A percentile compares a stretch with the other conserved stretches of the same genome.
Conservation (phyloP, 2,113 vertebrate species). For the Vulpes lagopus region DNA sequence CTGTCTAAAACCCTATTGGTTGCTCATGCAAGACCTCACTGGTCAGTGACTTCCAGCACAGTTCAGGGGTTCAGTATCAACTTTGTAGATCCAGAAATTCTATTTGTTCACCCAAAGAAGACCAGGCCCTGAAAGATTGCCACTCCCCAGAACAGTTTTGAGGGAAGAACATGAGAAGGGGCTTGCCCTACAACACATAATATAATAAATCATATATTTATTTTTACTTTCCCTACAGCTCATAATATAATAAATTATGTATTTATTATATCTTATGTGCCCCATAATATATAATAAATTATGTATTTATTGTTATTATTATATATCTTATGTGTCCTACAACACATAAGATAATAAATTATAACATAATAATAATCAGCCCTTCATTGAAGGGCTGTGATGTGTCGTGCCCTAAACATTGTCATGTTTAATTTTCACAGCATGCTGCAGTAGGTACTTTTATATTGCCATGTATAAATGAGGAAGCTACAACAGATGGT, state of each 20-base stretch:
- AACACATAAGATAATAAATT: not conserved
- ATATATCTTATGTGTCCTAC: not conserved
- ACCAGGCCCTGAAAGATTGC: not conserved
- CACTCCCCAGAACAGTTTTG: not conserved
- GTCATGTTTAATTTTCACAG: not conserved
- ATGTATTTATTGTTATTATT: no score
- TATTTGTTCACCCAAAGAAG: not conserved
- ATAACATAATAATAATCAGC: not conserved
- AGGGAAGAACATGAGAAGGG: not conserved
- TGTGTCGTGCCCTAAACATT: not conserved
- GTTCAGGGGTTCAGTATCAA: not conserved
- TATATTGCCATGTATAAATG: not conserved
- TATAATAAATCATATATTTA: not conserved
- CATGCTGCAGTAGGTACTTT: not conserved
- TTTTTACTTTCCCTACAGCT: no score
- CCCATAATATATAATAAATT: no score
- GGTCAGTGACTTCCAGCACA: not conserved
- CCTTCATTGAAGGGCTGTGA: not conserved
- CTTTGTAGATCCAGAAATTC: not conserved
- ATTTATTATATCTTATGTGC: no score
- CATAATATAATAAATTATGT: no score
- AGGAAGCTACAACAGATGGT: not conserved
- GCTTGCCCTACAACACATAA: not conserved
- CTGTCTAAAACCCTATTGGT: not conserved
- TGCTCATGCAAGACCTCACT: not conserved